These are phyloP conservation scores for Timema cristinae DNA, from an alignment of 2,888 invertebrate species.

Conservation along the genomic window DNA sequence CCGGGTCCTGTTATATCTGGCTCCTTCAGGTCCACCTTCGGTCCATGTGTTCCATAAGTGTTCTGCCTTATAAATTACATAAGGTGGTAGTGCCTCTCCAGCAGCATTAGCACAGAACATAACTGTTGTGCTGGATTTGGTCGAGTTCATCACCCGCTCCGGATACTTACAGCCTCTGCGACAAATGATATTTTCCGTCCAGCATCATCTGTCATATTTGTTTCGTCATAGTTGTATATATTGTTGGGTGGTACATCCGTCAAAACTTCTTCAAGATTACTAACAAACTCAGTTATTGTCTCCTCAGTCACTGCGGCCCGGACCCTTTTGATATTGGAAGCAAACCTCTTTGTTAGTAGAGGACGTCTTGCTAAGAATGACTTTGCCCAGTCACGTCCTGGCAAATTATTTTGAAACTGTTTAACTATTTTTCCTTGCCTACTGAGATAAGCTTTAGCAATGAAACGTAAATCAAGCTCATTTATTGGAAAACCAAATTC, in stretches of 20 bases:
- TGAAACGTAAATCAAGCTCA: constrained; percentile 28
- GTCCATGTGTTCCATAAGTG: constrained; percentile 43
- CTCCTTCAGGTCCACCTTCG: constrained; percentile 40
- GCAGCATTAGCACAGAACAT: constrained; percentile 43
- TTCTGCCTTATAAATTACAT: constrained; percentile 44
- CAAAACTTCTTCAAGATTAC: constrained; percentile 28
- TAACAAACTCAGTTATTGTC: constrained; percentile 33
- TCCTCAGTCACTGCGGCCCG: constrained; percentile 23
- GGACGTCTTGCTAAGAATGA: constrained; percentile 27
- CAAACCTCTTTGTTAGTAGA: constrained; percentile 28
- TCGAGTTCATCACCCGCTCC: constrained; percentile 40
- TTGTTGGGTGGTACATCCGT: constrained; percentile 33
- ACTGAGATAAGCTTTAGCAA: constrained; percentile 32
- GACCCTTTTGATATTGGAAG: constrained; percentile 5
- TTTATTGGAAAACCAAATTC: constrained; percentile 36
- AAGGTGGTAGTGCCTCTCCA: constrained; percentile 42
- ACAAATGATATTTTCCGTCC: constrained; percentile 36
- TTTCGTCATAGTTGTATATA: constrained; percentile 41
- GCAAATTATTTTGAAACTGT: constrained; percentile 35
- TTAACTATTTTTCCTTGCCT: constrained; percentile 26
- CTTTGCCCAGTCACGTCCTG: constrained; percentile 36
- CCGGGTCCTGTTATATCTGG: constrained; percentile 41
- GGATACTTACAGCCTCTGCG: constrained; percentile 40
- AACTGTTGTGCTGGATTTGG: constrained; percentile 40
- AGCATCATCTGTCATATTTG: constrained; percentile 41